A percentile compares a stretch with the other conserved stretches of the same genome.
phyloP scores from a whole-genome alignment of 2,113 vertebrate species.

The Bostrychus sinensis region DNA sequence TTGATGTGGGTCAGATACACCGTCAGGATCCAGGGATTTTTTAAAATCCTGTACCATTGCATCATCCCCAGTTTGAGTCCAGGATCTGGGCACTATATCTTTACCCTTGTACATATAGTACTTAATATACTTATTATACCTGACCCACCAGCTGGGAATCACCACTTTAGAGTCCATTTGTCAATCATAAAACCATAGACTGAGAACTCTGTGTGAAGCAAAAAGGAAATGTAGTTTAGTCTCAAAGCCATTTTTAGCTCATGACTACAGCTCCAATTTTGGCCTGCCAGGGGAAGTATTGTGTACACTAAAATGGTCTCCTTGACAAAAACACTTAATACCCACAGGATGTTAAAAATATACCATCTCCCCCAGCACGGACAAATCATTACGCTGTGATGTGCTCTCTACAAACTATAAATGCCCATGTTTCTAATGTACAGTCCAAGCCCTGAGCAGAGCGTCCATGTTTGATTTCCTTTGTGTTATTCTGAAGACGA shows the following conservation, averaged over 20 bases:
- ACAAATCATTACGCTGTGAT: slow-evolving; percentile 59
- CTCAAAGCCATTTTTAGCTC: slow-evolving; percentile 41
- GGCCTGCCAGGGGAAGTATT: slow-evolving; percentile 34
- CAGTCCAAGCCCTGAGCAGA: slow-evolving; percentile 55
- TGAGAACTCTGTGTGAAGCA: slow-evolving; percentile 35
- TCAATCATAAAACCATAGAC: slow-evolving; percentile 36
- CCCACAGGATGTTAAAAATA: slow-evolving; percentile 67
- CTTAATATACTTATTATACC: too few species aligned
- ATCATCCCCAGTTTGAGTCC: too few species aligned
- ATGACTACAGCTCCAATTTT: slow-evolving; percentile 37
- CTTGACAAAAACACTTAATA: slow-evolving; percentile 56
- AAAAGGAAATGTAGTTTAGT: slow-evolving; percentile 24
- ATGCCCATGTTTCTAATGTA: slow-evolving; percentile 51
- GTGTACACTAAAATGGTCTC: slow-evolving; percentile 32
- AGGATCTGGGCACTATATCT: too few species aligned
- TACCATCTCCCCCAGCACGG: slow-evolving; percentile 39
- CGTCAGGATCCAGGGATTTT: too few species aligned
- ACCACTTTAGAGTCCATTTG: slow-evolving; percentile 21
- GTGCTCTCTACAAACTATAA: slow-evolving; percentile 50
- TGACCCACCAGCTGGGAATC: too few species aligned
- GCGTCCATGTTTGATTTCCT: slow-evolving; percentile 44
- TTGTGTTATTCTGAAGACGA: slow-evolving; percentile 56
- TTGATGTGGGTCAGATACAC: too few species aligned
- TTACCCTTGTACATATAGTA: too few species aligned
- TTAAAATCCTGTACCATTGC: too few species aligned